phyloP scores from a whole-genome alignment of 2,113 vertebrate species.

The Crotalus tigris region DNA sequence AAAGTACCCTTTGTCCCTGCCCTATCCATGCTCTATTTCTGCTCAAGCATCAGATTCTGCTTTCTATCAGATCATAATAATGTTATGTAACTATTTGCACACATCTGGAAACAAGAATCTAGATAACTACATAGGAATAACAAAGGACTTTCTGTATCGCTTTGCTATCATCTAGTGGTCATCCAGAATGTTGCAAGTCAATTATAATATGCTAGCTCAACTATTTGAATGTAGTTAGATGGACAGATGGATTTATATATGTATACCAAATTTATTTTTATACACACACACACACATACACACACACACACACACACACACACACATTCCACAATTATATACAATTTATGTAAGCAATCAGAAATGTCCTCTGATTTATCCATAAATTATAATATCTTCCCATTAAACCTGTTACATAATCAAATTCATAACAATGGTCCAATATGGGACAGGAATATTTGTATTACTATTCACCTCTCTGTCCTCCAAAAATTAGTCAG shows the following conservation, averaged over 20 bases:
- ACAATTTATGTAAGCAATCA: not conserved
- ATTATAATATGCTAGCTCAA: not conserved
- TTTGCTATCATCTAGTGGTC: not conserved
- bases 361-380: not conserved
- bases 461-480: not conserved
- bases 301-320: no score
- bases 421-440: not conserved
- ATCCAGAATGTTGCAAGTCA: not conserved
- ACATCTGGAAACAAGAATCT: not conserved
- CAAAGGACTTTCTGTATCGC: not conserved
- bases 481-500: conserved; percentile 4
- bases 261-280: not conserved
- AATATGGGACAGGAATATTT: not conserved
- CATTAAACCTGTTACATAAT: not conserved
- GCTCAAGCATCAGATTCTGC: not conserved
- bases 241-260: not conserved
- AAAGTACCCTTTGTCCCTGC: not conserved
- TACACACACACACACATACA: no score
- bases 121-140: not conserved
- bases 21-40: not conserved
- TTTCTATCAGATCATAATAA: not conserved
- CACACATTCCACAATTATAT: not conserved
- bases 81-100: not conserved
- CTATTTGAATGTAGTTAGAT: not conserved
- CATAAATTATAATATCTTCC: not conserved